Evolutionary conservation across 2,888 invertebrate species (phyloP).

Genomic region (Torymus auratus): DNA sequence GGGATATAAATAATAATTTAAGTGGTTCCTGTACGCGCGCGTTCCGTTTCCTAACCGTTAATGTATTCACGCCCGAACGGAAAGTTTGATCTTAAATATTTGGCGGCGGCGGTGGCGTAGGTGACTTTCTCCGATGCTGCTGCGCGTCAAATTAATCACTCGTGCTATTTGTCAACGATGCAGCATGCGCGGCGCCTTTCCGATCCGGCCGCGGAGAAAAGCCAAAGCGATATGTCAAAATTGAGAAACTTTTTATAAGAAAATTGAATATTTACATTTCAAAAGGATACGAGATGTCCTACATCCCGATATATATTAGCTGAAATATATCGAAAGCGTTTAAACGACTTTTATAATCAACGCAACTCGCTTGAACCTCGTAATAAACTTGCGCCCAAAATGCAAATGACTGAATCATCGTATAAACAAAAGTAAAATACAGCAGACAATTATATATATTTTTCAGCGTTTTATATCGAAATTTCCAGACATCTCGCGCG

Average conservation of each 20-base stretch:
- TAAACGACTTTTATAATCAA: slow-evolving; percentile 7
- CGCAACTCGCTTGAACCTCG: not conserved
- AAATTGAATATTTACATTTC: not conserved
- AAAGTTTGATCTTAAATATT: not conserved
- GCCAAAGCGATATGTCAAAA: too few relatives aligned
- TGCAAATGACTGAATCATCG: slow-evolving; percentile 40
- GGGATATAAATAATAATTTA: not conserved
- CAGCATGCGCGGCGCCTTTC: too few relatives aligned
- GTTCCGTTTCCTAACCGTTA: not conserved
- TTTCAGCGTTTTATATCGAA: not conserved
- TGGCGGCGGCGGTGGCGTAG: too few relatives aligned
- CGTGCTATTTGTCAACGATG: too few relatives aligned
- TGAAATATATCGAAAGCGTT: not conserved
- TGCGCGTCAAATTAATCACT: too few relatives aligned
- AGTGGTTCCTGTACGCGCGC: not conserved
- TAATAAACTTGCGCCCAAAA: slow-evolving; percentile 21
- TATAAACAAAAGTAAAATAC: not conserved
- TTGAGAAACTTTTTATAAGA: too few relatives aligned
- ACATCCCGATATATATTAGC: not conserved
- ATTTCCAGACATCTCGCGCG: not conserved
- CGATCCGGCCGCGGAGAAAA: too few relatives aligned
- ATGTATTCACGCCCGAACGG: not conserved
- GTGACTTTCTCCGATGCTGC: too few relatives aligned
- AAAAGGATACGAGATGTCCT: not conserved
- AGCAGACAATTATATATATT: not conserved